A percentile compares a stretch with the other conserved stretches of the same genome.
Conservation (phyloP, 1,140 invertebrate species). For the Drosophila bocki region DNA sequence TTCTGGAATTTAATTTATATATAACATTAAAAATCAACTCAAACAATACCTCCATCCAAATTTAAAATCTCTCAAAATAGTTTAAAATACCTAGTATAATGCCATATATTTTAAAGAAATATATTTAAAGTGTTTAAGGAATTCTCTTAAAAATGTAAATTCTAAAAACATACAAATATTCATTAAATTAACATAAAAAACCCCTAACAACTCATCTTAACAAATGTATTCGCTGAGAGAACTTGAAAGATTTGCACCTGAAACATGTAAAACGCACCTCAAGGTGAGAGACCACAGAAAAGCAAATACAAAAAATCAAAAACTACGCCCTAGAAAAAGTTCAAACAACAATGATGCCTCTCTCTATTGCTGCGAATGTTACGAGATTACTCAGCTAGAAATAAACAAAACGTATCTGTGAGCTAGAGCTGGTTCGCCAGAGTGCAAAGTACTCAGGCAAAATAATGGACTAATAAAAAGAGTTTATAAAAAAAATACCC, state of each 20-base stretch:
- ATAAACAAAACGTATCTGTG: conserved; percentile 14
- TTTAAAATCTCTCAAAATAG: not conserved
- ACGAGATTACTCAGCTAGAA: conserved; percentile 5
- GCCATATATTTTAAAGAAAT: not conserved
- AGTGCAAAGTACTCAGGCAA: conserved; percentile 29
- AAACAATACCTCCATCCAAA: too few relatives aligned
- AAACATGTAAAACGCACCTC: conserved; percentile 28
- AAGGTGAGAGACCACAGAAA: conserved; percentile 18
- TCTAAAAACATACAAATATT: not conserved
- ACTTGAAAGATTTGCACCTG: conserved; percentile 18
- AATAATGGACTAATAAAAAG: conserved; percentile 13
- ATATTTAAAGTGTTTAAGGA: not conserved
- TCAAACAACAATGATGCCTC: conserved; percentile 15
- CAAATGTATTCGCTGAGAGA: conserved; percentile 1
- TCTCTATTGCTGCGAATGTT: conserved; percentile 8
- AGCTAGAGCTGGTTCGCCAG: not conserved
- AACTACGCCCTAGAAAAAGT: conserved; percentile 20
- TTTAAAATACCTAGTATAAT: not conserved
- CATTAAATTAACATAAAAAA: not conserved
- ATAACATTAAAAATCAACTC: not conserved
- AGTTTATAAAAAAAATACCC: not conserved
- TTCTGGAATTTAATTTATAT: not conserved
- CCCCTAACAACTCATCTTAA: not conserved
- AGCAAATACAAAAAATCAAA: conserved; percentile 5
- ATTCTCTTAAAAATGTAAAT: not conserved